Evolutionary conservation across 2,113 vertebrate genomes (phyloP).

Genomic region (Plestiodon gilberti): DNA sequence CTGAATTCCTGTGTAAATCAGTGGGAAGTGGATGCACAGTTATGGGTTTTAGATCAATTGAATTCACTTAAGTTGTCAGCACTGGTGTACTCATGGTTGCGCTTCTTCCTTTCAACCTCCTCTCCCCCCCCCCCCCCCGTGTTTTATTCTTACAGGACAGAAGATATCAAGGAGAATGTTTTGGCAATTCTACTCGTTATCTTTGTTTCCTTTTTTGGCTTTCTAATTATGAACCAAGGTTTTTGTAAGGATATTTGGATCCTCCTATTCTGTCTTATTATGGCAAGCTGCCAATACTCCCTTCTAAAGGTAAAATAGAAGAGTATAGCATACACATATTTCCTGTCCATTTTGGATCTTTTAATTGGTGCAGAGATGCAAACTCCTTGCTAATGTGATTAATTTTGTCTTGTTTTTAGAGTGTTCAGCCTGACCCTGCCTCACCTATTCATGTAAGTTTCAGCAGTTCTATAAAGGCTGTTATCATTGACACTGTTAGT

Average conservation of each 20-base stretch:
- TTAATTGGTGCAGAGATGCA: not conserved
- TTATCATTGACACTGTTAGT: not conserved
- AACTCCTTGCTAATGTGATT: not conserved
- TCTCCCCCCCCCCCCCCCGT: too few relatives aligned
- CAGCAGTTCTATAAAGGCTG: not conserved
- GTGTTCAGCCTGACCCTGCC: constrained; percentile 95
- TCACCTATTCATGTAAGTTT: constrained; percentile 95
- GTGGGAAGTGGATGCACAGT: not conserved
- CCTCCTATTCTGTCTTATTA: constrained; percentile 94
- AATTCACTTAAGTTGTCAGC: not conserved
- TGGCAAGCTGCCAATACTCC: constrained; percentile 98
- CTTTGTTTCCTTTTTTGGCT: constrained; percentile 94
- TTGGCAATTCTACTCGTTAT: constrained; percentile 86
- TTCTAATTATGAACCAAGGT: constrained; percentile 90
- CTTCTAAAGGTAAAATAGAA: constrained; percentile 87
- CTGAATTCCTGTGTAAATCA: not conserved
- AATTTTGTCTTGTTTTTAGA: constrained; percentile 80
- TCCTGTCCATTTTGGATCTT: not conserved
- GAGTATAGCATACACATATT: constrained; percentile 3
- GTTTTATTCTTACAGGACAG: constrained; percentile 77
- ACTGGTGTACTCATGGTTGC: not conserved
- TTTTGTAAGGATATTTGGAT: constrained; percentile 95
- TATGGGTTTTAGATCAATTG: not conserved
- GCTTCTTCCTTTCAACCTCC: not conserved
- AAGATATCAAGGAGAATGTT: constrained; percentile 88